These are phyloP conservation scores for Clarias platycephalus DNA, from an alignment of 2,797 vertebrate genomes.

Conservation along the genomic window DNA sequence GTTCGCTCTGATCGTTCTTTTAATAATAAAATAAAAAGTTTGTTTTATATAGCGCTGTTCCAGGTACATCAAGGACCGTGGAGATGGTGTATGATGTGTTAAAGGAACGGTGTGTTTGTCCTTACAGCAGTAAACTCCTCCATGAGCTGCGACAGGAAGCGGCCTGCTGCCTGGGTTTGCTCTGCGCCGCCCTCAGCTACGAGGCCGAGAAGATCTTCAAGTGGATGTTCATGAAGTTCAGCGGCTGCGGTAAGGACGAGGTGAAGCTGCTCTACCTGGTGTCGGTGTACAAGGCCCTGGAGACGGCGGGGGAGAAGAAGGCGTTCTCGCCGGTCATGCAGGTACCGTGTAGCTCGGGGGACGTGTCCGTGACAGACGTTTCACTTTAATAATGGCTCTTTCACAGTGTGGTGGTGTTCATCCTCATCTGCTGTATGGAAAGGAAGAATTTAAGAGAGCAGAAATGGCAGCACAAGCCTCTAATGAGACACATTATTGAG, in stretches of 20 bases:
- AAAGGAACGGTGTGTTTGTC: background rate
- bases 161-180: slow-evolving; percentile 90
- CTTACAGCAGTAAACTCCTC: slow-evolving; percentile 92
- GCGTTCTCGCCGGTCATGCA: slow-evolving; percentile 97
- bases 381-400: too few relatives aligned
- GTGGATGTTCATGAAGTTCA: slow-evolving; percentile 97
- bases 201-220: slow-evolving; percentile 98
- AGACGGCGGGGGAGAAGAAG: slow-evolving; percentile 96
- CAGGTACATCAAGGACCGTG: background rate
- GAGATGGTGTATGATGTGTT: background rate
- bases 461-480: too few relatives aligned
- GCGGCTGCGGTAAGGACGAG: slow-evolving; percentile 89
- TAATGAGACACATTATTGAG: too few relatives aligned
- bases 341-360: slow-evolving; percentile 66
- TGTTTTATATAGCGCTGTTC: background rate
- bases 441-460: too few relatives aligned
- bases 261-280: slow-evolving; percentile 95
- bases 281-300: slow-evolving; percentile 89
- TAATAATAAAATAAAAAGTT: too few relatives aligned
- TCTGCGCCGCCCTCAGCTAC: slow-evolving; percentile 92
- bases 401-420: too few relatives aligned
- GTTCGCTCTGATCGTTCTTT: background rate
- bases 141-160: slow-evolving; percentile 96
- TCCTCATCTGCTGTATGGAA: too few relatives aligned
- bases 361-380: too few relatives aligned